phyloP scores from a whole-genome alignment of 1,140 invertebrate species.

The Leptonema lineaticorne region DNA sequence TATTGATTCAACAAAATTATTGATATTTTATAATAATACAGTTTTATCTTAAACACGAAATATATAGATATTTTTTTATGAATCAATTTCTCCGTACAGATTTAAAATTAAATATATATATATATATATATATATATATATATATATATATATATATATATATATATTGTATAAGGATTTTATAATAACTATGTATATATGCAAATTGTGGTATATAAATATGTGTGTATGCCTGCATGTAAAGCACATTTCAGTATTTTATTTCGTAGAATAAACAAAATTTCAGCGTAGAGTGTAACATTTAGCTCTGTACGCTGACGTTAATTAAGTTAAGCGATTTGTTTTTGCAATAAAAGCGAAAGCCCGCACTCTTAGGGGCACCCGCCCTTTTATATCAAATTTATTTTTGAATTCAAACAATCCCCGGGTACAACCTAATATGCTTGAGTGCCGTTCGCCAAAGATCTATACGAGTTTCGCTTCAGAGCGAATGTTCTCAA shows the following conservation, averaged over 20 bases:
- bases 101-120: no score
- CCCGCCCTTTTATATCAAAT: conserved; percentile 35
- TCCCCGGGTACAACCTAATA: conserved; percentile 36
- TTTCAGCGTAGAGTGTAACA: background rate
- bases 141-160: no score
- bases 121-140: no score
- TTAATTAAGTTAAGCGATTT: conserved; percentile 25
- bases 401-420: conserved; percentile 40
- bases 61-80: no score
- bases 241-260: background rate
- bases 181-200: no score
- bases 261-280: background rate
- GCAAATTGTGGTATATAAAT: no score
- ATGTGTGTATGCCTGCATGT: no score
- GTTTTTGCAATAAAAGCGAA: conserved; percentile 35
- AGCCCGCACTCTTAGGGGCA: conserved; percentile 19
- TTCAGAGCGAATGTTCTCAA: background rate
- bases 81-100: no score
- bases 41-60: no score
- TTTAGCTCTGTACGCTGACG: background rate
- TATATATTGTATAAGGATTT: no score
- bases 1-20: no score
- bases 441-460: conserved; percentile 37
- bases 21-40: no score
- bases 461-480: conserved; percentile 21